phyloP scores from a whole-genome alignment of 2,797 vertebrate species.

The Pseudochaenichthys georgianus region DNA sequence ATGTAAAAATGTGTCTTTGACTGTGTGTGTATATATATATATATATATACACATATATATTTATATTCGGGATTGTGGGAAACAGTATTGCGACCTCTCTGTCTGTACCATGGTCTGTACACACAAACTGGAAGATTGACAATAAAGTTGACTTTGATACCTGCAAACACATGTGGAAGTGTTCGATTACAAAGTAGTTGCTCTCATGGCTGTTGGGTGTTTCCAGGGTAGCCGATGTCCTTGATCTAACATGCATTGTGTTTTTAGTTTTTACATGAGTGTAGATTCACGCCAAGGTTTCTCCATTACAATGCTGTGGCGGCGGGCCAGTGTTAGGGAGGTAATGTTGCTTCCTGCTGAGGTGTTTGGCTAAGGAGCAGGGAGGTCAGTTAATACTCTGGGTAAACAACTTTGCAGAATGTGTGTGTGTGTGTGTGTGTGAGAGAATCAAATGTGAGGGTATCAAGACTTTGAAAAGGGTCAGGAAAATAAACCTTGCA shows the following conservation, averaged over 20 bases:
- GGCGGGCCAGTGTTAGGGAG: conserved; percentile 45
- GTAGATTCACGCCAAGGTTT: conserved; percentile 47
- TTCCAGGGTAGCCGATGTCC: conserved; percentile 25
- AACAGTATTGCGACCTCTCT: no score
- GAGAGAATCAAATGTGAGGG: conserved; percentile 34
- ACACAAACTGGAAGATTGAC: no score
- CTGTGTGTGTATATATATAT: no score
- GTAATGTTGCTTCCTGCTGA: conserved; percentile 63
- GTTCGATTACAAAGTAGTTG: not conserved
- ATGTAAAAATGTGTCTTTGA: no score
- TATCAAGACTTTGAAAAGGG: conserved; percentile 35
- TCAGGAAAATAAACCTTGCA: conserved; percentile 68
- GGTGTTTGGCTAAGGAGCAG: conserved; percentile 70
- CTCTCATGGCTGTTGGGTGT: conserved; percentile 2
- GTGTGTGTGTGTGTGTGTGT: conserved; percentile 37
- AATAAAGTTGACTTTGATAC: not conserved
- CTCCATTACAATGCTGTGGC: conserved; percentile 63
- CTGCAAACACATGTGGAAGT: not conserved
- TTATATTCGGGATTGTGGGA: no score
- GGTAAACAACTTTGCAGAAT: conserved; percentile 59
- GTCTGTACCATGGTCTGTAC: no score
- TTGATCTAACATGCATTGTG: conserved; percentile 44
- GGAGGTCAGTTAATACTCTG: conserved; percentile 65
- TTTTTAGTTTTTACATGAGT: conserved; percentile 47
- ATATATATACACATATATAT: no score